Percentiles rank a stretch among this genome's conserved stretches.
Conservation (phyloP, 2,113 vertebrate genomes). For the Indicator indicator region DNA sequence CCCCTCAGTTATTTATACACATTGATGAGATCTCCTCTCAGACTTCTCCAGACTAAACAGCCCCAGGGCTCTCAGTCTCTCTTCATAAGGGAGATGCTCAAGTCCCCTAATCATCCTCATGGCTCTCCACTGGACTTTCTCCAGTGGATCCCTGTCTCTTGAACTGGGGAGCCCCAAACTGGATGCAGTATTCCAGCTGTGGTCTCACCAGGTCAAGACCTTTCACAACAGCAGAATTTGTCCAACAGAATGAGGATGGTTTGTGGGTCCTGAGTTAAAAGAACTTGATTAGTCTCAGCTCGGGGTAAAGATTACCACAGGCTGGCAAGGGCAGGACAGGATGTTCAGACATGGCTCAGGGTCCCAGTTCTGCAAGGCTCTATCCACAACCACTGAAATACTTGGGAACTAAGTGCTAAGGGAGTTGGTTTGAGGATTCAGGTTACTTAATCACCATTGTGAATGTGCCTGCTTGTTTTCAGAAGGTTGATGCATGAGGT, state of each 20-base stretch:
- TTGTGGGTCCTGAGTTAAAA: slow-evolving; percentile 23
- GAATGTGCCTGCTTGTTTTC: not conserved
- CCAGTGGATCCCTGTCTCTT: too few relatives aligned
- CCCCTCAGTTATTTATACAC: too few relatives aligned
- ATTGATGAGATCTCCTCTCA: too few relatives aligned
- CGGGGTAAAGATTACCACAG: slow-evolving; percentile 15
- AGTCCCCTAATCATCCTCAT: too few relatives aligned
- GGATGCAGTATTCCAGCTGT: too few relatives aligned
- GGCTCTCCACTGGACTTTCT: too few relatives aligned
- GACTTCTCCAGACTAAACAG: too few relatives aligned
- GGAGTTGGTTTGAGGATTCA: not conserved
- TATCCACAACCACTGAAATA: not conserved
- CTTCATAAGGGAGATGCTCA: too few relatives aligned
- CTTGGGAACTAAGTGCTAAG: not conserved
- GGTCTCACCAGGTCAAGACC: slow-evolving; percentile 29
- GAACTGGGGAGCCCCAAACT: too few relatives aligned
- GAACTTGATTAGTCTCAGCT: slow-evolving; percentile 7
- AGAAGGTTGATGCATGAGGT: not conserved
- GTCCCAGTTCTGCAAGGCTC: not conserved
- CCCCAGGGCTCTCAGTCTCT: too few relatives aligned
- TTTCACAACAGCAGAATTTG: slow-evolving; percentile 43
- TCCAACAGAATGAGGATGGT: slow-evolving; percentile 3
- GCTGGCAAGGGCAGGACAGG: not conserved
- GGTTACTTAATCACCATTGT: not conserved
- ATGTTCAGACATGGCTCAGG: not conserved